Evolutionary conservation across 2,888 invertebrate species (phyloP), one percentile per base, ranked within the genome.

Genomic region (Spodoptera picta): DNA sequence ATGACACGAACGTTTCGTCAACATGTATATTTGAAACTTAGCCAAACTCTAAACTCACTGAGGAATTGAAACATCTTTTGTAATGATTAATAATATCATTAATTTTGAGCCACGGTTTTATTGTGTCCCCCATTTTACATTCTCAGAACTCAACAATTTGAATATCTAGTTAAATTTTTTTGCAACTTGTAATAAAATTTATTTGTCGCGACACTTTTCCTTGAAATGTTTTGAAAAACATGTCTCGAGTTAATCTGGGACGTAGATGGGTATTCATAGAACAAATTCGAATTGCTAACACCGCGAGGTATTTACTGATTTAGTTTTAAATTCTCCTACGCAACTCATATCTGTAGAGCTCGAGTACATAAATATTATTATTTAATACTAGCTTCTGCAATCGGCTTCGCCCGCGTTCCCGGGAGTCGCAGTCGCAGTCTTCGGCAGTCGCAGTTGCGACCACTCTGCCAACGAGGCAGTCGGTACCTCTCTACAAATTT

Each of bases 81-180:
- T 68, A 65, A 74, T 78, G 77, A 82, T 79, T 81, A 75, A 80
- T 75, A 70, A 61, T 56, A 45, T 65, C 69, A 81, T 77, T 77
- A 75, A 77, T 77, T 75, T 47, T 60, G 27, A 65, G 60, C 57
- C 45, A 64, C 68, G 59, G 48, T 75, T 66, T 65, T 79, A 81
- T 75, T 73, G 65, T 64, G 59, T 53, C 44, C 57, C 51, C 52
- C 54, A 66, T 65, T 79, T 62, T 59, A 31, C 43, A 55, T 79
- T 79, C 78, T 58, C 14, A 36, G 78, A 69, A 79, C 27, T 14
- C 47, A 24, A 46, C 42, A 68, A 65, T 69, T 73, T 63, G 51
- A 67, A 70, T 66, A 51, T 9, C 31, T 60, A 48, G 52, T 52
- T 46, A 11, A 27, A 44, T 67, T 65, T 63, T 73, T 56, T 49